A percentile compares a stretch with the other conserved stretches of the same genome.
Evolutionary conservation across 2,113 vertebrate genomes (phyloP).

Genomic region (western clawed frog (Xenopus tropicalis)): DNA sequence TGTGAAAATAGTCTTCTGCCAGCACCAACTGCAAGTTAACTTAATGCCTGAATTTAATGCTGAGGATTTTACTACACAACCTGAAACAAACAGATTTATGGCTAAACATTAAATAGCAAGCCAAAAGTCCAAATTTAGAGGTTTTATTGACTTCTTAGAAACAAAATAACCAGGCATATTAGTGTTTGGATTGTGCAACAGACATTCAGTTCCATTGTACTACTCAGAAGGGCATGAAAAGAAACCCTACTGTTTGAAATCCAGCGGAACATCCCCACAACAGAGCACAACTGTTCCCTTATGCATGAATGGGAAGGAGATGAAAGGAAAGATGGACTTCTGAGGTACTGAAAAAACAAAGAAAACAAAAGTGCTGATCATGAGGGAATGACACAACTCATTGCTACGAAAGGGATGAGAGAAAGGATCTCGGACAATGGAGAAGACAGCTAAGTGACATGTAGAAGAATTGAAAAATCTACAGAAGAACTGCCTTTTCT

Average conservation of each 20-base stretch:
- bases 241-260: conserved; percentile 99
- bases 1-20: conserved; percentile 65
- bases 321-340: conserved; percentile 99
- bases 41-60: conserved; percentile 63
- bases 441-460: conserved; percentile 91
- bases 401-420: conserved; percentile 78
- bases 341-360: conserved; percentile 98
- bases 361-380: conserved; percentile 98
- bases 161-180: conserved; percentile 97
- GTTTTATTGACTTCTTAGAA: conserved; percentile 98
- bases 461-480: conserved; percentile 96
- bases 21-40: conserved; percentile 69
- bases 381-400: conserved; percentile 96
- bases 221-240: conserved; percentile 93
- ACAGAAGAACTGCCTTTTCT: conserved; percentile 93
- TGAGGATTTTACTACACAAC: conserved; percentile 65
- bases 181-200: conserved; percentile 92
- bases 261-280: conserved; percentile 98
- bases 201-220: conserved; percentile 98
- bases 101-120: conserved; percentile 58
- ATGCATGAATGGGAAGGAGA: conserved; percentile 97
- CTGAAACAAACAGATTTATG: conserved; percentile 74
- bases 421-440: conserved; percentile 84
- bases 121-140: conserved; percentile 79
- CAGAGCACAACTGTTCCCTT: conserved; percentile 99